Conservation (phyloP, 1,140 invertebrate genomes). For the Drosophila truncata region DNA sequence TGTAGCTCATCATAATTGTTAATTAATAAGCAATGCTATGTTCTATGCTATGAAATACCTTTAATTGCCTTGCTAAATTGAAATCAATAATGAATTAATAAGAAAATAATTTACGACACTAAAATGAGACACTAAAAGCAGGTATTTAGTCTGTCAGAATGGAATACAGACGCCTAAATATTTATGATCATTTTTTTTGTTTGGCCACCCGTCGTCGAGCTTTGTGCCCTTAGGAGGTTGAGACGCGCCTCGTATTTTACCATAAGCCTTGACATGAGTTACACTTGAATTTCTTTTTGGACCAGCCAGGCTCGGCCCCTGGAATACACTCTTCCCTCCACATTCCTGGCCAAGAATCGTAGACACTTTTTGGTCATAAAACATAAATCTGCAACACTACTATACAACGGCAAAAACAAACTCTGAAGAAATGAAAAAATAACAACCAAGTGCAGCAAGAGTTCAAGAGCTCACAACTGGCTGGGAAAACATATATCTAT, state of each 20-base stretch:
- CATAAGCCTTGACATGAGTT: conserved; percentile 45
- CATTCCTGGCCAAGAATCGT: conserved; percentile 31
- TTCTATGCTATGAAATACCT: not conserved
- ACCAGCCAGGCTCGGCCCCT: conserved; percentile 4
- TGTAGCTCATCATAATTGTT: not conserved
- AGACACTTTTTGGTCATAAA: conserved; percentile 67
- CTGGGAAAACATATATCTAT: conserved; percentile 35
- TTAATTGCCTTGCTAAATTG: too few species aligned
- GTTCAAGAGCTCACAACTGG: conserved; percentile 60
- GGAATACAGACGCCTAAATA: not conserved
- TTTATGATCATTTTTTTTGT: conserved; percentile 4
- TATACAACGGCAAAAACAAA: conserved; percentile 19
- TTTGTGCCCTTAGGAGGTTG: not conserved
- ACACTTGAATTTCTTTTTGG: conserved; percentile 27
- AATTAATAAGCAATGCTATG: not conserved
- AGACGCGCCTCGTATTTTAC: conserved; percentile 24
- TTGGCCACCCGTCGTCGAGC: not conserved
- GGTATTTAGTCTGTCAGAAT: conserved; percentile 6
- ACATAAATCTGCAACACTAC: conserved; percentile 67
- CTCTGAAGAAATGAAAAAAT: conserved; percentile 17
- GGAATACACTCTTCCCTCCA: conserved; percentile 7
- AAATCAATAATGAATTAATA: not conserved
- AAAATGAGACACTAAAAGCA: not conserved
- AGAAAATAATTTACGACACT: not conserved
- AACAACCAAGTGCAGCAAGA: conserved; percentile 54